Evolutionary conservation across 2,113 vertebrate genomes (phyloP).

Genomic region (Lates calcarifer): DNA sequence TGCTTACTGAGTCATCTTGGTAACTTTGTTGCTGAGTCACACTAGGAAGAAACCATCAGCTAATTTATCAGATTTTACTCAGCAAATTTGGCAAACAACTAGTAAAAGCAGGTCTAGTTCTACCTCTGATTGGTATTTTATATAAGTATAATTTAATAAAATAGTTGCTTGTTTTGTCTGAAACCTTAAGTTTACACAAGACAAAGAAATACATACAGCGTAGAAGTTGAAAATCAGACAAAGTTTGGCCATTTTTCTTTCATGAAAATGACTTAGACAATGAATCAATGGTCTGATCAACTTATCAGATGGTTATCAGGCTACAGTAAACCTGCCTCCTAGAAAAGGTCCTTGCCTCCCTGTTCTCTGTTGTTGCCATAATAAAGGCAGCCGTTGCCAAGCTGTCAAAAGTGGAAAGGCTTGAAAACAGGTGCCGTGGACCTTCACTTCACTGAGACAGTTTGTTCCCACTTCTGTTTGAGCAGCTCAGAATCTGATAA

Average conservation of each 20-base stretch:
- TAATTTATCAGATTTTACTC: neutral
- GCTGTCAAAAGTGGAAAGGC: constrained; percentile 27
- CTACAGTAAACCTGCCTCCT: neutral
- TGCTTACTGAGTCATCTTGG: neutral
- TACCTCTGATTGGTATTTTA: neutral
- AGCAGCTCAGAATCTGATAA: constrained; percentile 48
- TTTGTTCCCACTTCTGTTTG: constrained; percentile 35
- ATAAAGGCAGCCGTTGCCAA: constrained; percentile 27
- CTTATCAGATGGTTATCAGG: neutral
- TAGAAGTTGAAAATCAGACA: neutral
- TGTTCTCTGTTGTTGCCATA: constrained; percentile 40
- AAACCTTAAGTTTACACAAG: neutral
- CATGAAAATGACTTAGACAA: neutral
- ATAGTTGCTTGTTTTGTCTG: neutral
- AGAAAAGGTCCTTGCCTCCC: neutral
- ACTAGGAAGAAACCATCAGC: neutral
- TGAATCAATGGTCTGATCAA: neutral
- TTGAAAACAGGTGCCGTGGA: constrained; percentile 66
- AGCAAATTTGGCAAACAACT: neutral
- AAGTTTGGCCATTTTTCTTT: neutral
- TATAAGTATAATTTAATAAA: neutral
- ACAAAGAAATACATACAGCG: neutral
- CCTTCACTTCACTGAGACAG: constrained; percentile 4
- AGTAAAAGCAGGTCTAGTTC: neutral
- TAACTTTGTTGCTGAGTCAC: neutral